These are phyloP conservation scores for Adelosebastes latens DNA, from an alignment of 2,797 vertebrate species.

Conservation along the genomic window DNA sequence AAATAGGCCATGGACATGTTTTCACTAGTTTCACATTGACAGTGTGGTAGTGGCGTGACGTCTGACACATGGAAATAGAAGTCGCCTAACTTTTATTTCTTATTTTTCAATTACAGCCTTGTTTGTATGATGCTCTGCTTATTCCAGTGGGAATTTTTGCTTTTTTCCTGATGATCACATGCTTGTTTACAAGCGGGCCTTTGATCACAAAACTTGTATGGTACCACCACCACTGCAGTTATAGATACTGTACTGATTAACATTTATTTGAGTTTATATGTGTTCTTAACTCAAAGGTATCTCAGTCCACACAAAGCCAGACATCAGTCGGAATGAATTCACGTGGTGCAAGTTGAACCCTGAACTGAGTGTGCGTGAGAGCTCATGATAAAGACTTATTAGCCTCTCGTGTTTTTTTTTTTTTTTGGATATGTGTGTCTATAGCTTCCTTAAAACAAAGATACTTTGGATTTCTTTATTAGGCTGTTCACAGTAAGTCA, in stretches of 20 bases:
- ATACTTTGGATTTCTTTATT: conserved; percentile 12
- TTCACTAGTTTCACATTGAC: background rate
- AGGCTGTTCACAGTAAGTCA: conserved; percentile 22
- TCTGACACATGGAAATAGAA: background rate
- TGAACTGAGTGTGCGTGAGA: background rate
- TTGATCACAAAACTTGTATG: background rate
- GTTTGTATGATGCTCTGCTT: background rate
- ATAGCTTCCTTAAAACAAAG: conserved; percentile 29
- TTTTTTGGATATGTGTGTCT: conserved; percentile 9
- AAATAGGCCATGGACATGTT: background rate
- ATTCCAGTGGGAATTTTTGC: background rate
- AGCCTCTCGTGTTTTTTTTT: background rate
- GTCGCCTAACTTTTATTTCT: background rate
- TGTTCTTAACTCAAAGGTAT: background rate
- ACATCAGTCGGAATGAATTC: background rate
- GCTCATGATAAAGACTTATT: background rate
- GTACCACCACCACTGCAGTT: background rate
- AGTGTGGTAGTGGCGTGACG: background rate
- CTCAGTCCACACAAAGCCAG: background rate
- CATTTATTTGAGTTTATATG: conserved; percentile 9
- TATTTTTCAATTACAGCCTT: background rate
- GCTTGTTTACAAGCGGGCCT: background rate
- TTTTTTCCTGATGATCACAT: background rate
- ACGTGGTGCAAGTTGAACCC: background rate
- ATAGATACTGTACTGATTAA: conserved; percentile 1